Conservation (phyloP, 1,140 invertebrate genomes). For the Drosophila navojoa region DNA sequence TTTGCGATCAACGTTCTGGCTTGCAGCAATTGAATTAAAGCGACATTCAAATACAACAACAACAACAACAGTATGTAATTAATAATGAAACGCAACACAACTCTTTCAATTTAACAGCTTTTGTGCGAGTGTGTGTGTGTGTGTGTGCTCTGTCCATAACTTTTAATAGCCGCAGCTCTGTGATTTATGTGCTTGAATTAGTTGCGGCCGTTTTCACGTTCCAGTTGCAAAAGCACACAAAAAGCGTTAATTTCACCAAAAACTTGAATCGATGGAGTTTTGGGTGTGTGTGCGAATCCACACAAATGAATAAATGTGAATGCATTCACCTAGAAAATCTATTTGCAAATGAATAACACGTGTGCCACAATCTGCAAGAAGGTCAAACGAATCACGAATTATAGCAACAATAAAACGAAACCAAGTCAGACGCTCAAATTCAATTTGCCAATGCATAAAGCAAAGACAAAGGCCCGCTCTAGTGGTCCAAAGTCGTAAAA, state of each 20-base stretch:
- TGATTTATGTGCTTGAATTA: constrained; percentile 69
- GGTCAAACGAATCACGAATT: constrained; percentile 55
- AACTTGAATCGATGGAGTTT: constrained; percentile 6
- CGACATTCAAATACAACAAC: constrained; percentile 43
- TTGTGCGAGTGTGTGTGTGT: background rate
- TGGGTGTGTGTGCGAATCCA: no score
- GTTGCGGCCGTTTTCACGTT: constrained; percentile 32
- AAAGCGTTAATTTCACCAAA: constrained; percentile 19
- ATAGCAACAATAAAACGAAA: constrained; percentile 8
- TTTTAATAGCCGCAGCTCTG: constrained; percentile 47
- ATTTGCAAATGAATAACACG: constrained; percentile 42
- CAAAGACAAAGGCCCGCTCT: constrained; percentile 39
- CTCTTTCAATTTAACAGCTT: constrained; percentile 59
- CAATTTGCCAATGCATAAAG: constrained; percentile 50
- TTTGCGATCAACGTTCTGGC: constrained; percentile 22
- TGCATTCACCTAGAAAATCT: background rate
- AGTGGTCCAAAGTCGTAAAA: constrained; percentile 31
- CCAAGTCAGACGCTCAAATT: constrained; percentile 62
- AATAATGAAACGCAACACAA: constrained; percentile 41
- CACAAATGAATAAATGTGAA: background rate
- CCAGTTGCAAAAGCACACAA: constrained; percentile 1
- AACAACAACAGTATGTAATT: background rate
- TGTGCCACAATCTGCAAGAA: constrained; percentile 53
- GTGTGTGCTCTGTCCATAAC: constrained; percentile 19
- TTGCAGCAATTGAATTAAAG: constrained; percentile 68